phyloP scores from a whole-genome alignment of 1,140 invertebrate species.

The Eueides isabella region DNA sequence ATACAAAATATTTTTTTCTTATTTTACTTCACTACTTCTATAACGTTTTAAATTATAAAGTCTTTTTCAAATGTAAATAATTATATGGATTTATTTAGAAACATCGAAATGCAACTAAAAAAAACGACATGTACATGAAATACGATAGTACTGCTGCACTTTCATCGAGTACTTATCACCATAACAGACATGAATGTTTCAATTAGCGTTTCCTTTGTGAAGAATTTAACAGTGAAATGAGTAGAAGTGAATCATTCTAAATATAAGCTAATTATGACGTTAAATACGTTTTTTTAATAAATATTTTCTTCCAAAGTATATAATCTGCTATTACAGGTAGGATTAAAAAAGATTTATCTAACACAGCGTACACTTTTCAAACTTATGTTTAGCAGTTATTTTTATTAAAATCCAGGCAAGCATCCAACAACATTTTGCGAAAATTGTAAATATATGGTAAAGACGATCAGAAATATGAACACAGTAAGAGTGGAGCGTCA shows the following conservation, averaged over 20 bases:
- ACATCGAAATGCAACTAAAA: background rate
- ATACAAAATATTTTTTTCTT: background rate
- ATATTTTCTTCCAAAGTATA: no score
- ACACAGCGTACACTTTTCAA: no score
- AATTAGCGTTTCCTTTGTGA: background rate
- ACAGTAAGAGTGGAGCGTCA: background rate
- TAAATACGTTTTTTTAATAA: no score
- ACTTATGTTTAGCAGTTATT: no score
- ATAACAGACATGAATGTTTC: background rate
- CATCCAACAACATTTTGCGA: no score
- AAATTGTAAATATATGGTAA: no score
- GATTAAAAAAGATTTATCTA: no score
- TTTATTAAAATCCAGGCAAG: no score
- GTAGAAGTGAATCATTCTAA: background rate
- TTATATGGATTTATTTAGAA: no score
- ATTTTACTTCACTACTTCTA: background rate
- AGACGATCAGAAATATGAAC: background rate
- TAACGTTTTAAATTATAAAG: background rate
- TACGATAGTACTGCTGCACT: background rate
- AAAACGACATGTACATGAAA: background rate
- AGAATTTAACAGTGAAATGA: background rate
- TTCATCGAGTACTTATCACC: background rate
- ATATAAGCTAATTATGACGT: conserved; percentile 6
- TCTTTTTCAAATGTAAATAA: no score
- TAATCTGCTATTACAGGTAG: no score